A percentile compares a stretch with the other conserved stretches of the same genome.
Conservation (phyloP, 2,888 invertebrate species). For the Strigamia crassipes region DNA sequence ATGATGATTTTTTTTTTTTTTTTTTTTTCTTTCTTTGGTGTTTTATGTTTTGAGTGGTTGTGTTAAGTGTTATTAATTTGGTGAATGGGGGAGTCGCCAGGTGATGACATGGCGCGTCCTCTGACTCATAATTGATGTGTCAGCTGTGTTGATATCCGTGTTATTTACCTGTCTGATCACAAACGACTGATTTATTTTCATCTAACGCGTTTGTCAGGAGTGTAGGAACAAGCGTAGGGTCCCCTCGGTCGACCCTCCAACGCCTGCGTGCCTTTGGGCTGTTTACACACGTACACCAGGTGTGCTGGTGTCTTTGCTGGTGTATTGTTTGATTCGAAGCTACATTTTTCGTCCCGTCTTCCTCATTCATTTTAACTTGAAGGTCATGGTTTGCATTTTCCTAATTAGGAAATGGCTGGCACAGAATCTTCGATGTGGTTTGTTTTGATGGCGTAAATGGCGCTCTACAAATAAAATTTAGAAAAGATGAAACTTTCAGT, state of each 20-base stretch:
- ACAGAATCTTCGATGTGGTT: too few relatives aligned
- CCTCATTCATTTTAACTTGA: background rate
- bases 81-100: constrained; percentile 19
- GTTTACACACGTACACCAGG: background rate
- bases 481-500: too few relatives aligned
- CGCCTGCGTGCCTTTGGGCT: background rate
- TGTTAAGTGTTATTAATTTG: constrained; percentile 17
- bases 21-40: background rate
- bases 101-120: constrained; percentile 38
- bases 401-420: too few relatives aligned
- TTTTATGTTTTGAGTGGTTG: background rate
- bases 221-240: background rate
- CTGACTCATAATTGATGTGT: constrained; percentile 42
- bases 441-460: too few relatives aligned
- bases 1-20: background rate
- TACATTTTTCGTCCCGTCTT: background rate
- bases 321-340: background rate
- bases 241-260: background rate
- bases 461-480: too few relatives aligned
- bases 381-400: background rate
- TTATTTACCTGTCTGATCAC: constrained; percentile 39
- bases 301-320: background rate
- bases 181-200: constrained; percentile 42
- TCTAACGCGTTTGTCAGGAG: constrained; percentile 35
- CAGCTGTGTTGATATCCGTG: constrained; percentile 40